phyloP scores from a whole-genome alignment of 1,140 invertebrate genomes.

The Odontomachus brunneus region DNA sequence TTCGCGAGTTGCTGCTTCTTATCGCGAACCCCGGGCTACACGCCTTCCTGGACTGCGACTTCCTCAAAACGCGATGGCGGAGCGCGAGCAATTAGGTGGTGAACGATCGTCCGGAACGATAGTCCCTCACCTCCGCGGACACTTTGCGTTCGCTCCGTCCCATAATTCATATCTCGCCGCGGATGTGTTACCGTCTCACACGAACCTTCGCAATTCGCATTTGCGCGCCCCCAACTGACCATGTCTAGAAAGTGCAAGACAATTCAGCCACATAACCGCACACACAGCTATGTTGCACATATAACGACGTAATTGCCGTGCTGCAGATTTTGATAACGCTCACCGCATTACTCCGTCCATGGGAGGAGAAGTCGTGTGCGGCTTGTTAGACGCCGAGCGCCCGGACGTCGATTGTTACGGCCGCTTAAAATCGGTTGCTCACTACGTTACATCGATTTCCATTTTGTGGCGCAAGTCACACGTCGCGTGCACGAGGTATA shows the following conservation, averaged over 20 bases:
- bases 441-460: background rate
- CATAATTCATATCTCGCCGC: slow-evolving; percentile 29
- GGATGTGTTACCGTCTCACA: slow-evolving; percentile 6
- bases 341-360: background rate
- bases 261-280: background rate
- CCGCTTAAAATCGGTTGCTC: background rate
- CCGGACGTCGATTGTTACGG: background rate
- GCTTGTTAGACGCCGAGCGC: background rate
- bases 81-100: slow-evolving; percentile 55
- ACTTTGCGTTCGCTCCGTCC: background rate
- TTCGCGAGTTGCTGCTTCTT: slow-evolving; percentile 70
- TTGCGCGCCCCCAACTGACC: background rate
- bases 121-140: background rate
- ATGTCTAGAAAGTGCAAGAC: background rate
- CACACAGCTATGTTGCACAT: background rate
- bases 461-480: slow-evolving; percentile 9
- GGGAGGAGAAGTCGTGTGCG: background rate
- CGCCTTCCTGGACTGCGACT: slow-evolving; percentile 62
- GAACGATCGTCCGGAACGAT: slow-evolving; percentile 34
- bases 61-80: slow-evolving; percentile 68
- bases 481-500: background rate
- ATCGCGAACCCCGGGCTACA: slow-evolving; percentile 71
- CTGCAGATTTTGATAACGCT: background rate
- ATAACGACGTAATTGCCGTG: slow-evolving; percentile 1
- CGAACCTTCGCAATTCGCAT: slow-evolving; percentile 16